phyloP scores from a whole-genome alignment of 2,888 invertebrate genomes.

The Alsophila aescularia region DNA sequence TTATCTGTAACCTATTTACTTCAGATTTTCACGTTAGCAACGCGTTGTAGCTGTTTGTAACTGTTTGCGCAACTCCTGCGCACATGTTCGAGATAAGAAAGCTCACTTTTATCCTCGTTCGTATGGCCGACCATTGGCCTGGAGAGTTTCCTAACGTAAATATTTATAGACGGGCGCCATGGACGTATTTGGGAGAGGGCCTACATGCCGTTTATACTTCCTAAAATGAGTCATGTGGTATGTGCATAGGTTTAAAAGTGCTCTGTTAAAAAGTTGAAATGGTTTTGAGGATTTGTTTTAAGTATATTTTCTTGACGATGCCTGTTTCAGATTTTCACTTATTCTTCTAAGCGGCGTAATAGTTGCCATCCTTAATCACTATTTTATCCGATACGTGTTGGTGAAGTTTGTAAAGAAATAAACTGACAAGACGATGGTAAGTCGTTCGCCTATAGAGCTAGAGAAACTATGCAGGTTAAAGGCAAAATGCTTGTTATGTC shows the following conservation, averaged over 20 bases:
- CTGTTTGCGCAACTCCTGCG: slow-evolving; percentile 71
- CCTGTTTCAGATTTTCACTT: no score
- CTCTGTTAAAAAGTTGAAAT: not conserved
- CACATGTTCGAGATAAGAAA: slow-evolving; percentile 80
- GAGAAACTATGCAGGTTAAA: no score
- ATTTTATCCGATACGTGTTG: no score
- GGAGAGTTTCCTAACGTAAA: slow-evolving; percentile 81
- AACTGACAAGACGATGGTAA: no score
- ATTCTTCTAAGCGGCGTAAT: no score
- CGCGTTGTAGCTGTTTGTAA: slow-evolving; percentile 36
- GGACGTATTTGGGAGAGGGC: slow-evolving; percentile 33
- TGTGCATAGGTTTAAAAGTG: not conserved
- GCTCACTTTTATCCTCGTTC: slow-evolving; percentile 76
- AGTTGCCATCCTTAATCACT: no score
- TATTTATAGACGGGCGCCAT: slow-evolving; percentile 74
- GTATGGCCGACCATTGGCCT: slow-evolving; percentile 78
- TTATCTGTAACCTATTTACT: slow-evolving; percentile 40
- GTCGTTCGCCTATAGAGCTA: no score
- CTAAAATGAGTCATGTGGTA: not conserved
- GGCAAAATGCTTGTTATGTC: no score
- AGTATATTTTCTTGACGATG: no score
- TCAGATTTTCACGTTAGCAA: slow-evolving; percentile 38
- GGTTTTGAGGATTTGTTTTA: not conserved
- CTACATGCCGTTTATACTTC: not conserved
- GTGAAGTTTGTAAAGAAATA: no score